A percentile compares a stretch with the other conserved stretches of the same genome.
Conservation (phyloP, 2,113 vertebrate genomes). For the Siphamia tubifer region DNA sequence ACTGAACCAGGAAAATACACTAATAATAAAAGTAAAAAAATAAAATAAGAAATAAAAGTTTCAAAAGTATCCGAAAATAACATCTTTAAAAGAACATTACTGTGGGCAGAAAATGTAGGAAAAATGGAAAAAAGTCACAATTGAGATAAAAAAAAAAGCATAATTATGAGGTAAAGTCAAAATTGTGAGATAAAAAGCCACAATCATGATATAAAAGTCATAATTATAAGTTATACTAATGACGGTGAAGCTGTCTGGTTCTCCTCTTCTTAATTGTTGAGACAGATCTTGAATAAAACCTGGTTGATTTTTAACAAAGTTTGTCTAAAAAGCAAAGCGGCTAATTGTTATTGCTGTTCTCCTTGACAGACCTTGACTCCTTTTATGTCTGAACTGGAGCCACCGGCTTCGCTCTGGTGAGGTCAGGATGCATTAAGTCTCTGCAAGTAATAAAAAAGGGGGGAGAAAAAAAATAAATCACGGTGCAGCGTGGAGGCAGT, state of each 20-base stretch:
- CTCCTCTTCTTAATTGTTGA: constrained; percentile 25
- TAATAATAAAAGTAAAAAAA: too few species aligned
- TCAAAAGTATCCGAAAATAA: too few species aligned
- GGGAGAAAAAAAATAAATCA: constrained; percentile 16
- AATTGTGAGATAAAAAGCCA: too few species aligned
- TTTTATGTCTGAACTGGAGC: constrained; percentile 7
- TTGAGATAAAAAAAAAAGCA: too few species aligned
- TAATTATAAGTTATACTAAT: too few species aligned
- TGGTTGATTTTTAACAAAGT: constrained; percentile 8
- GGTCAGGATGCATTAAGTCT: constrained; percentile 37
- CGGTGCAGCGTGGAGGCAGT: constrained; percentile 39
- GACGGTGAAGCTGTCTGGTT: neutral
- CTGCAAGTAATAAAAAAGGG: constrained; percentile 17
- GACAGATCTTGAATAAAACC: constrained; percentile 37
- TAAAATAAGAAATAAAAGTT: too few species aligned
- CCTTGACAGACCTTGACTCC: constrained; percentile 26
- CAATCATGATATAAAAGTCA: too few species aligned
- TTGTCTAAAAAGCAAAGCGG: constrained; percentile 36
- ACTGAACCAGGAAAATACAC: too few species aligned
- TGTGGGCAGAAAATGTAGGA: too few species aligned
- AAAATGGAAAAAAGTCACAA: too few species aligned
- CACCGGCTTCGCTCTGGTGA: constrained; percentile 23
- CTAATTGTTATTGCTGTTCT: constrained; percentile 35
- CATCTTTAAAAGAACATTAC: too few species aligned
- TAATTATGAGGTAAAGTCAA: too few species aligned